Base-by-base conservation (phyloP, 2,888 invertebrate species). In the Malthinus seriepunctatus region DNA sequence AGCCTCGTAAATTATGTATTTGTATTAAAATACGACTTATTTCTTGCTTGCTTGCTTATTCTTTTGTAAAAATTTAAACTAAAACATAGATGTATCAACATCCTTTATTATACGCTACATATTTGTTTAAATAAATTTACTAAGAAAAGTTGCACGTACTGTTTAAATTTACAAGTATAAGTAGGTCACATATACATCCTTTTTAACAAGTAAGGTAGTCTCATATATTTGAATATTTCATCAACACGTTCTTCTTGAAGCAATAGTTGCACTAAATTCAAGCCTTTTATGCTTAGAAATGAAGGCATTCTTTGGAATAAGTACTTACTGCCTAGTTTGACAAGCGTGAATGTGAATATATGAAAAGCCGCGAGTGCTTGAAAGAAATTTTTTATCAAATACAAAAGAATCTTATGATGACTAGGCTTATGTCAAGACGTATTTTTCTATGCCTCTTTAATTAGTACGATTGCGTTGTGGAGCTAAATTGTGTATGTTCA, bases 171-270 rank as follows among this genome's bases (percentile, higher is more conserved):
- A 23, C 23, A 23, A 23, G 23, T 23, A 23, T 23, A 23, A 23
- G 3, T 23, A 23, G 23, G 23, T 23, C 23, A 23, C 23, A 23
- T 23, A 23, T 23, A 23, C 23, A 23, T 23, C 23, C 23, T 23
- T 23, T 23, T n/a, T n/a, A n/a, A n/a, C n/a, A 23, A 23, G 3
- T 23, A 23, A 23, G 23, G 23, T 23, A 23, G 23, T 23, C 23
- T 56, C 51, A 37, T 50, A 60, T 38, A 60, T 60, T 56, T 60
- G 60, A 60, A 60, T 60, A 60, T 60, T 60, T 60, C 56, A 60
- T 60, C 60, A 60, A 60, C 60, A 49, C 60, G 52, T 60, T 51
- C 51, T 52, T 42, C 12, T 49, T 37, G 32, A 56, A 60, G 49
- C 50, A 55, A 48, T 51, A 54, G 33, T 42, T 55, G 55, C 60